Percentiles rank a stretch among this genome's conserved stretches.
These are phyloP conservation scores for Parauchenoglanis punctatus DNA, from an alignment of 2,797 vertebrate genomes.

Conservation along the genomic window DNA sequence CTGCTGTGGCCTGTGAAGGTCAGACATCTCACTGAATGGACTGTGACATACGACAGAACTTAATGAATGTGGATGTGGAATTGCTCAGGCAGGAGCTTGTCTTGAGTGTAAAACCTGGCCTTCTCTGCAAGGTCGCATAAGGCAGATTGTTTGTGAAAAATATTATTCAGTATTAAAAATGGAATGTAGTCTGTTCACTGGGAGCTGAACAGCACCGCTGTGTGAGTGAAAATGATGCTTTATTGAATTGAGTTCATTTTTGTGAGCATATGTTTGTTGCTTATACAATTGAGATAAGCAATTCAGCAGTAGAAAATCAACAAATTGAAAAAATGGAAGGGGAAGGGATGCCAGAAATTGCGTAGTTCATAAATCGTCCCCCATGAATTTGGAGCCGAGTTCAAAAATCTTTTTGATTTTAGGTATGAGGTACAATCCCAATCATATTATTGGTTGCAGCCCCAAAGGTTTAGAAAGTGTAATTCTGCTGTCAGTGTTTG, in stretches of 20 bases:
- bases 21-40: slow-evolving; percentile 25
- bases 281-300: background rate
- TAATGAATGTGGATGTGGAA: slow-evolving; percentile 5
- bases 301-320: background rate
- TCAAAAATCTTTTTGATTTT: background rate
- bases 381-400: too few species aligned
- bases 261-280: background rate
- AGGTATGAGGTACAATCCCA: background rate
- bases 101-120: background rate
- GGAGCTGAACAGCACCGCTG: background rate
- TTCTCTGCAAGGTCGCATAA: background rate
- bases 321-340: background rate
- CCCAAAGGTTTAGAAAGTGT: background rate
- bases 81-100: background rate
- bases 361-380: background rate
- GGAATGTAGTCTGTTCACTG: background rate
- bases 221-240: background rate
- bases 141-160: background rate
- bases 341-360: background rate
- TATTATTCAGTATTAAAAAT: background rate
- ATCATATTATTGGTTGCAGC: background rate
- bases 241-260: background rate
- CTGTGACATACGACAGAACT: background rate
- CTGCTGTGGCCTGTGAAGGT: slow-evolving; percentile 51
- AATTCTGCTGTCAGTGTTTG: background rate